Percentiles rank a stretch among this genome's conserved stretches.
Conservation (phyloP, 2,888 invertebrate species). For the Euplexia lucipara region DNA sequence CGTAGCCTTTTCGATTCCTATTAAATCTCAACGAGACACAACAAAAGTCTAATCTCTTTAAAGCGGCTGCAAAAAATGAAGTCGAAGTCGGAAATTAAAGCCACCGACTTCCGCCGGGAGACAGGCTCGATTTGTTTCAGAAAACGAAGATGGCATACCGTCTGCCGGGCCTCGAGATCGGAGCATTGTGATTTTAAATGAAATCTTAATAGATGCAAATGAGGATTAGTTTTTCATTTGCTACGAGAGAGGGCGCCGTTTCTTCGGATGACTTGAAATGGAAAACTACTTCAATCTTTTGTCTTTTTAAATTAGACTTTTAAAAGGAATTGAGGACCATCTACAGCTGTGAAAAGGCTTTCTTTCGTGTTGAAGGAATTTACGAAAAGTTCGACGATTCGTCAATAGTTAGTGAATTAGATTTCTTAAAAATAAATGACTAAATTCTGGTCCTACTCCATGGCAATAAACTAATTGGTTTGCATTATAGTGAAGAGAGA, state of each 20-base stretch:
- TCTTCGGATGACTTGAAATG: slow-evolving; percentile 48
- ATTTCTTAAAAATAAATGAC: no score
- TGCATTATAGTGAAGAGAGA: no score
- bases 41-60: slow-evolving; percentile 66
- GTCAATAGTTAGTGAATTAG: background rate
- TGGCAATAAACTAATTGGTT: no score
- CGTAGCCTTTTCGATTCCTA: slow-evolving; percentile 33
- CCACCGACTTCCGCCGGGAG: slow-evolving; percentile 69
- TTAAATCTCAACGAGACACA: slow-evolving; percentile 53
- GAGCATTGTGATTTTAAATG: slow-evolving; percentile 73
- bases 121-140: slow-evolving; percentile 76
- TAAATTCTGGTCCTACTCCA: no score
- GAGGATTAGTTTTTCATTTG: slow-evolving; percentile 62
- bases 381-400: background rate
- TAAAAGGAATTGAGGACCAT: background rate
- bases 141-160: slow-evolving; percentile 55
- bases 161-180: slow-evolving; percentile 42
- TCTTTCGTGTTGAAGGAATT: background rate
- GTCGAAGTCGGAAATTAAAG: slow-evolving; percentile 78
- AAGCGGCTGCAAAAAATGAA: slow-evolving; percentile 64
- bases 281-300: slow-evolving; percentile 53
- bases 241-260: slow-evolving; percentile 49
- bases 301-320: slow-evolving; percentile 52
- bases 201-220: slow-evolving; percentile 68
- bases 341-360: slow-evolving; percentile 1